These are phyloP conservation scores for Halictus rubicundus DNA, from an alignment of 1,140 invertebrate genomes.

Conservation along the genomic window DNA sequence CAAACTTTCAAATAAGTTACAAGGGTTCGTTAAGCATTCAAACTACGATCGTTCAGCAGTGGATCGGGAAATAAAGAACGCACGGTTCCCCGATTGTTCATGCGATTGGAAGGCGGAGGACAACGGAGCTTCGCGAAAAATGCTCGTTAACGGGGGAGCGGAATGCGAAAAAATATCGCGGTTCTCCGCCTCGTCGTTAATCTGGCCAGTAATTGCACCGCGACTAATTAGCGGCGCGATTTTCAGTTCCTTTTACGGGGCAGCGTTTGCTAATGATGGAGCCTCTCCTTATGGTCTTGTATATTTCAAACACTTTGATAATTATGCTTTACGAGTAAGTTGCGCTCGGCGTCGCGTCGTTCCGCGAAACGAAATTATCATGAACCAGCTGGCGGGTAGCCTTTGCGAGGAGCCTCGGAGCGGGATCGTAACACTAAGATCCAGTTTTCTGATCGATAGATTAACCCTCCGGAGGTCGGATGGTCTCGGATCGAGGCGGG, in stretches of 20 bases:
- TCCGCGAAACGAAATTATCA: neutral
- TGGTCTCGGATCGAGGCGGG: too few relatives aligned
- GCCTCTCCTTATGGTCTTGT: neutral
- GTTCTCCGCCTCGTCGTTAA: slow-evolving; percentile 14
- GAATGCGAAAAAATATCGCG: slow-evolving; percentile 3
- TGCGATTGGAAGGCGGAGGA: slow-evolving; percentile 4
- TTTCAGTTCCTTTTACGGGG: slow-evolving; percentile 9
- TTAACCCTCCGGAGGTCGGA: neutral
- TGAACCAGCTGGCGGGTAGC: neutral
- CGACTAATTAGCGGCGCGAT: slow-evolving; percentile 44
- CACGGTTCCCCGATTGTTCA: neutral
- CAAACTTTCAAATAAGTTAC: too few relatives aligned
- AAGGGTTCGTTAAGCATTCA: too few relatives aligned
- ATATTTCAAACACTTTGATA: neutral
- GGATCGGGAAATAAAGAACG: neutral
- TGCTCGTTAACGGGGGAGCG: slow-evolving; percentile 10
- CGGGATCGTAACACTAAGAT: neutral
- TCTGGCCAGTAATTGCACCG: slow-evolving; percentile 32
- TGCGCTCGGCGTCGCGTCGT: neutral
- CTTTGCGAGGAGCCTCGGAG: neutral
- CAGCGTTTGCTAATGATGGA: neutral
- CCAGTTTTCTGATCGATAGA: neutral
- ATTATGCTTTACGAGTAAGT: neutral
- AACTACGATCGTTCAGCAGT: too few relatives aligned
- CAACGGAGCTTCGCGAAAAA: neutral